phyloP scores from a whole-genome alignment of 2,113 vertebrate genomes.

The Paralichthys olivaceus region DNA sequence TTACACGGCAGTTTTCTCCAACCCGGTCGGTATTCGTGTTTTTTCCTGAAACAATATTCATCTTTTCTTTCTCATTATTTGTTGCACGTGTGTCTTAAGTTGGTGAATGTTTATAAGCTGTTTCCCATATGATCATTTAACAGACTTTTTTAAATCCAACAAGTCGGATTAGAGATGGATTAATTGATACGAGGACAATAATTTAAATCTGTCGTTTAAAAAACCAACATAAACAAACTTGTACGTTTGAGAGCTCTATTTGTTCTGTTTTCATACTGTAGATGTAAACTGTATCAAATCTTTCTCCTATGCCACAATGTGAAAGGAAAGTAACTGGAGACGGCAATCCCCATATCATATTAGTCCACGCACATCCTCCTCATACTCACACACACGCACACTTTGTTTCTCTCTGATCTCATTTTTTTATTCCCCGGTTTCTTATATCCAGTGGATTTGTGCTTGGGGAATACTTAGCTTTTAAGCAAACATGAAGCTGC shows the following conservation, averaged over 20 bases:
- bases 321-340: background rate
- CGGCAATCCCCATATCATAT: too few relatives aligned
- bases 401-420: slow-evolving; percentile 55
- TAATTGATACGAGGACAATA: too few relatives aligned
- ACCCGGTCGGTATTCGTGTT: too few relatives aligned
- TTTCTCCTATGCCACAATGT: background rate
- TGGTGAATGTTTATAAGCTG: too few relatives aligned
- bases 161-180: too few relatives aligned
- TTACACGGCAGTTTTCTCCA: too few relatives aligned
- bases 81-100: too few relatives aligned
- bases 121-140: background rate
- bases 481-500: slow-evolving; percentile 35
- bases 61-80: background rate
- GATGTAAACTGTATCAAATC: background rate
- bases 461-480: slow-evolving; percentile 34
- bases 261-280: background rate
- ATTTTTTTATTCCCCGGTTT: slow-evolving; percentile 44
- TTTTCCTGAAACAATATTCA: background rate
- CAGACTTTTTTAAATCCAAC: background rate
- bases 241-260: too few relatives aligned
- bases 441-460: slow-evolving; percentile 40
- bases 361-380: background rate
- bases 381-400: slow-evolving; percentile 53
- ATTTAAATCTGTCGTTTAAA: too few relatives aligned
- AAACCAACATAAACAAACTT: too few relatives aligned